phyloP scores from a whole-genome alignment of 2,888 invertebrate genomes.

The Monopis laevigella region DNA sequence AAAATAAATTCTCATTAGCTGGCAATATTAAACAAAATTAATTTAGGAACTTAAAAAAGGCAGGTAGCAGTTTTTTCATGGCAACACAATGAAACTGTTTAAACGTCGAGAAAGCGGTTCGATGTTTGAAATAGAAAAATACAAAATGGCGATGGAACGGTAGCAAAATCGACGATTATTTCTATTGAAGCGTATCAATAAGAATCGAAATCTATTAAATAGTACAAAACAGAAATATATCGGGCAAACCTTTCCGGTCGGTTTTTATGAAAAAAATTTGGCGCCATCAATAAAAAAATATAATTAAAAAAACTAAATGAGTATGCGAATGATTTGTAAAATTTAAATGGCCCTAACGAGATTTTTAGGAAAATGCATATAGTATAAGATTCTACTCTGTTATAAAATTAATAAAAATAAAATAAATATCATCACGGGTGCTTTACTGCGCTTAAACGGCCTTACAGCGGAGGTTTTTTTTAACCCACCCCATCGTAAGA shows the following conservation, averaged over 20 bases:
- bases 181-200: slow-evolving; percentile 44
- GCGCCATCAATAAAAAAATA: too few species aligned
- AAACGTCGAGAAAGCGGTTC: neutral
- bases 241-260: too few species aligned
- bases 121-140: slow-evolving; percentile 5
- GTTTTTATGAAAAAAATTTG: too few species aligned
- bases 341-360: too few species aligned
- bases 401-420: too few species aligned
- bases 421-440: too few species aligned
- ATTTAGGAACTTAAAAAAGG: slow-evolving; percentile 36
- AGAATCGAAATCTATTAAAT: slow-evolving; percentile 53
- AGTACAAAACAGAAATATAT: slow-evolving; percentile 15
- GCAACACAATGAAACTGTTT: slow-evolving; percentile 5
- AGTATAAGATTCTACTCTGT: too few species aligned
- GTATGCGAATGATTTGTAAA: slow-evolving; percentile 11
- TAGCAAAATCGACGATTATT: slow-evolving; percentile 54
- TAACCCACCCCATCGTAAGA: too few species aligned
- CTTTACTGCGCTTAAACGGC: too few species aligned
- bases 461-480: too few species aligned
- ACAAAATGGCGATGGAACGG: slow-evolving; percentile 33
- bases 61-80: slow-evolving; percentile 8
- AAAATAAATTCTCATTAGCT: slow-evolving; percentile 18
- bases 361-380: too few species aligned
- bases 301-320: too few species aligned
- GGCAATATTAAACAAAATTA: slow-evolving; percentile 51